Conservation (phyloP, 1,140 invertebrate genomes). For the Orussus abietinus region DNA sequence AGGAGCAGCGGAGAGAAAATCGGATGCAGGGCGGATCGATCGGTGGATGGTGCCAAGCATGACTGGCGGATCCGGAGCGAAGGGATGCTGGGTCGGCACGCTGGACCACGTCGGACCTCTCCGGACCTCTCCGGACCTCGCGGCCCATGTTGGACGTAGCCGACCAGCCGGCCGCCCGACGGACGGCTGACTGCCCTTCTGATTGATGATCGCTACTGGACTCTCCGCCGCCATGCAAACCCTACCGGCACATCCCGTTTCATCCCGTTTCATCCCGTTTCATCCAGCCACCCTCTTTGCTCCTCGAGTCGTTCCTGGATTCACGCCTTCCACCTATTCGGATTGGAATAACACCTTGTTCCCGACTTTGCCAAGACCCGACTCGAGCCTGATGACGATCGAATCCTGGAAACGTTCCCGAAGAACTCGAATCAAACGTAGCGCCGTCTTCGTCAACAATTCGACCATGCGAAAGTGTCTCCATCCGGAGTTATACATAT, state of each 20-base stretch:
- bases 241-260: constrained; percentile 31
- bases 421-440: too few species aligned
- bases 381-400: neutral
- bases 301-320: constrained; percentile 24
- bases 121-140: neutral
- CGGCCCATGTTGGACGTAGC: constrained; percentile 15
- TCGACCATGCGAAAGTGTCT: too few species aligned
- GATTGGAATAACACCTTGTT: constrained; percentile 22
- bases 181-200: constrained; percentile 42
- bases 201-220: constrained; percentile 51
- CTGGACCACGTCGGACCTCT: constrained; percentile 12
- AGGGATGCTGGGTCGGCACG: constrained; percentile 7
- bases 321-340: constrained; percentile 25
- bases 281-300: constrained; percentile 18
- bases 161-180: constrained; percentile 47
- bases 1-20: too few species aligned
- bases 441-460: too few species aligned
- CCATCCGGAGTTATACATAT: too few species aligned
- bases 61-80: constrained; percentile 14
- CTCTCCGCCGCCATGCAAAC: constrained; percentile 46
- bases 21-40: constrained; percentile 13
- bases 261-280: constrained; percentile 17
- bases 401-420: neutral
- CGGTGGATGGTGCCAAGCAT: constrained; percentile 15
- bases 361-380: too few species aligned